These are phyloP conservation scores for Clinocottus analis DNA, from an alignment of 2,113 vertebrate species.

Conservation along the genomic window DNA sequence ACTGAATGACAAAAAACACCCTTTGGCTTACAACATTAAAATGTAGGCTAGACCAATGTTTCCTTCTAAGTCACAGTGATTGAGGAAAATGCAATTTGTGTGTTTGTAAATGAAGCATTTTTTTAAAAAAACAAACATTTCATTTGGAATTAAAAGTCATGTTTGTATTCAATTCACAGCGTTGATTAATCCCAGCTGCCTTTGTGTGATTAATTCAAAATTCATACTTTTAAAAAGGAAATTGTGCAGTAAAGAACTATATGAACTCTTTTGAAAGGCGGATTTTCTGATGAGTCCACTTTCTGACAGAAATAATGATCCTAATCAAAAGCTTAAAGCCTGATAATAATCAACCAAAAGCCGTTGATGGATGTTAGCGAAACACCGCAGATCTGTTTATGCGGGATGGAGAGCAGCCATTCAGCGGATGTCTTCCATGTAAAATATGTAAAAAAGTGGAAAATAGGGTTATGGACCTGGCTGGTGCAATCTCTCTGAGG, in stretches of 20 bases:
- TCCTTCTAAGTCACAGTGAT: constrained; percentile 36
- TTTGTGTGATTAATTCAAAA: not conserved
- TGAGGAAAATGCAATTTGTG: constrained; percentile 48
- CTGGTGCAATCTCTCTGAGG: constrained; percentile 53
- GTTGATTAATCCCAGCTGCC: not conserved
- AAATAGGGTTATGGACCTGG: constrained; percentile 55
- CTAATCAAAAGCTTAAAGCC: not conserved
- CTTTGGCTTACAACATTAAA: constrained; percentile 55
- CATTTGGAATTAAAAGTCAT: constrained; percentile 8
- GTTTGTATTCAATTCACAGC: constrained; percentile 16
- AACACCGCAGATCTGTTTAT: constrained; percentile 10
- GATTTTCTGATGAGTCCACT: not conserved
- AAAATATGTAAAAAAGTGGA: constrained; percentile 55
- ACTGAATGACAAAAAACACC: constrained; percentile 67
- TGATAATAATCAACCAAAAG: not conserved
- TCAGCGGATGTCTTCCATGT: constrained; percentile 56
- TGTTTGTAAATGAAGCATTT: constrained; percentile 20
- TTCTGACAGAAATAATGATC: not conserved
- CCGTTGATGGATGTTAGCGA: not conserved
- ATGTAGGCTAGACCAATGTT: constrained; percentile 58
- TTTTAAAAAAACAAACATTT: not conserved
- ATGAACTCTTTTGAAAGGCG: not conserved
- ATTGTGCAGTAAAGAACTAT: not conserved
- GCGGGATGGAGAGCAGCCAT: constrained; percentile 33
- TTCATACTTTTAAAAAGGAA: not conserved